Percentiles rank a stretch among this genome's conserved stretches.
These are phyloP conservation scores for Oncorhynchus keta DNA, from an alignment of 2,113 vertebrate genomes.

Conservation along the genomic window DNA sequence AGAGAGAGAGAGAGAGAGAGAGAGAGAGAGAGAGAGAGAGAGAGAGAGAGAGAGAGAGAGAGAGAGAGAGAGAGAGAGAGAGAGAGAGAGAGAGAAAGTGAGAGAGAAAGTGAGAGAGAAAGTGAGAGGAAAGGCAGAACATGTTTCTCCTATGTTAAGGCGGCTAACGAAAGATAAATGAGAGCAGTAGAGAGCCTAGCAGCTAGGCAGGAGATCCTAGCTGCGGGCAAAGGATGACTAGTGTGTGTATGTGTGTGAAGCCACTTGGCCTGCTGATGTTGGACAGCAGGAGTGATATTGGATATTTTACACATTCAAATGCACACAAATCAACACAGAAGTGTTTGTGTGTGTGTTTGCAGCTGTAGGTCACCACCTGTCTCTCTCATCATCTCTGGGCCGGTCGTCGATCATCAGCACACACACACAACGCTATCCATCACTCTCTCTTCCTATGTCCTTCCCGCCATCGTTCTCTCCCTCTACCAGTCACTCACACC, in stretches of 20 bases:
- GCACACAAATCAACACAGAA: too few species aligned
- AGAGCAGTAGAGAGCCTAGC: conserved; percentile 27
- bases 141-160: conserved; percentile 61
- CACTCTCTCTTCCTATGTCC: conserved; percentile 37
- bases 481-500: conserved; percentile 9
- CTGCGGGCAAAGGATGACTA: conserved; percentile 64
- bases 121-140: conserved; percentile 7
- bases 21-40: background rate
- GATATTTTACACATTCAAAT: background rate
- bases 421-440: conserved; percentile 25
- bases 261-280: too few species aligned
- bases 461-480: conserved; percentile 24
- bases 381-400: conserved; percentile 52
- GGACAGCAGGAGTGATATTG: too few species aligned
- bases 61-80: conserved; percentile 3
- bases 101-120: too few species aligned
- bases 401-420: conserved; percentile 53
- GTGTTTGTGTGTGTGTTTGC: conserved; percentile 24
- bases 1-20: conserved; percentile 16
- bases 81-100: conserved; percentile 4
- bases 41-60: conserved; percentile 11
- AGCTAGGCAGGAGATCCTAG: conserved; percentile 63
- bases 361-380: background rate
- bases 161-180: conserved; percentile 76
- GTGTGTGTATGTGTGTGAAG: background rate